Conservation (phyloP, 37 sponge, comb jelly and placozoan species). For the Hexactinellida sp. region DNA sequence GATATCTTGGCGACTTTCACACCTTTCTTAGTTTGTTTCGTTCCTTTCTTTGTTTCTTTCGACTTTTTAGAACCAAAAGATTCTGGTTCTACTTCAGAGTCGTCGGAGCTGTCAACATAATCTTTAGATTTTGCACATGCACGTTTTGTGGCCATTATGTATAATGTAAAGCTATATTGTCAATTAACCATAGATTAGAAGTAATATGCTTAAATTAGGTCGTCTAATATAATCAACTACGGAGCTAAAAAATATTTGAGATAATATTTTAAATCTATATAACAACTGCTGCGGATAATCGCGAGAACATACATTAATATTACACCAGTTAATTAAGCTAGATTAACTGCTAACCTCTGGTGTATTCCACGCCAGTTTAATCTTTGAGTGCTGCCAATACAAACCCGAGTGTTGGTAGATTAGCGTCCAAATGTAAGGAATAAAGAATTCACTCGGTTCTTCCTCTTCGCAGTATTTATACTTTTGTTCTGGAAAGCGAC, state of each 20-base stretch:
- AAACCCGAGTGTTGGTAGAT: constrained; percentile 34
- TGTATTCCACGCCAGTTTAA: constrained; percentile 16
- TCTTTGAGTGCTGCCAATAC: constrained; percentile 25
- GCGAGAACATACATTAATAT: too few relatives aligned
- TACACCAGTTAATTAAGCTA: too few relatives aligned
- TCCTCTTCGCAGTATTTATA: constrained; percentile 89
- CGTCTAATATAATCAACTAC: neutral
- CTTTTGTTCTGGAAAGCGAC: constrained; percentile 80
- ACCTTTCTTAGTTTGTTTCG: neutral
- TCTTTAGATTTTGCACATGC: neutral
- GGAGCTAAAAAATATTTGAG: too few relatives aligned
- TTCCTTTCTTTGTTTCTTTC: neutral
- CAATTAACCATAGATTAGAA: neutral
- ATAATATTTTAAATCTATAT: too few relatives aligned
- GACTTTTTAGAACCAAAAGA: neutral
- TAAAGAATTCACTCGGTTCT: constrained; percentile 89
- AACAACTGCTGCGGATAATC: too few relatives aligned
- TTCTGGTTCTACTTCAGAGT: neutral
- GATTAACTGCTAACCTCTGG: too few relatives aligned
- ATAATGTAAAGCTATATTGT: neutral
- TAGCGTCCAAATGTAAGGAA: constrained; percentile 93
- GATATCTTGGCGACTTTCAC: neutral
- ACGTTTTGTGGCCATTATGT: neutral
- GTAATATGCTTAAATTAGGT: neutral
- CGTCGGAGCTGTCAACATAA: neutral